Evolutionary conservation across 2,113 vertebrate species (phyloP).

Genomic region (Pristiophorus japonicus): DNA sequence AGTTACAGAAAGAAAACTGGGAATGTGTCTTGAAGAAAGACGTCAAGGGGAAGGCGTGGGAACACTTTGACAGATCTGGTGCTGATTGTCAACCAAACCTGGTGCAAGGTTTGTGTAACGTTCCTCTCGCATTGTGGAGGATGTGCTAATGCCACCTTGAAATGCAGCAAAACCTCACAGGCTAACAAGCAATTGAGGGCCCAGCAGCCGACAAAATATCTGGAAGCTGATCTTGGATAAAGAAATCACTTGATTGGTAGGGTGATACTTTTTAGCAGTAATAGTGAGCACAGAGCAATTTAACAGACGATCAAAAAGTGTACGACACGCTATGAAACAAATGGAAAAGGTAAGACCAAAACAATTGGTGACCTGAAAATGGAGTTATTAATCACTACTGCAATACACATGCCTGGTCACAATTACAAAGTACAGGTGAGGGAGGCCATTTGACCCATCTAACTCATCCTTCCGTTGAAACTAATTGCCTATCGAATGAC

Average conservation of each 20-base stretch:
- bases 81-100: background rate
- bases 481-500: background rate
- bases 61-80: background rate
- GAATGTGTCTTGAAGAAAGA: background rate
- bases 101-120: background rate
- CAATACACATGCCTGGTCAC: background rate
- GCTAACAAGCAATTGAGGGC: background rate
- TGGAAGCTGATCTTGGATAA: background rate
- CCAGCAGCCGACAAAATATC: background rate
- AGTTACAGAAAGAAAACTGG: background rate
- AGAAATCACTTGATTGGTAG: background rate
- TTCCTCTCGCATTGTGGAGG: background rate
- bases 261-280: background rate
- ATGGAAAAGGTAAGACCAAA: background rate
- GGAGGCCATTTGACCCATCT: background rate
- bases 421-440: background rate
- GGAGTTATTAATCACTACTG: background rate
- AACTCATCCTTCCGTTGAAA: background rate
- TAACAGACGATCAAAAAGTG: background rate
- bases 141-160: background rate
- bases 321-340: background rate
- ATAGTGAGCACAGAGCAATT: background rate
- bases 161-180: background rate
- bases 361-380: background rate
- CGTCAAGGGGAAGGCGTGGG: constrained; percentile 10